phyloP scores from a whole-genome alignment of 2,113 vertebrate species.

The Pseudorectes ferrugineus region DNA sequence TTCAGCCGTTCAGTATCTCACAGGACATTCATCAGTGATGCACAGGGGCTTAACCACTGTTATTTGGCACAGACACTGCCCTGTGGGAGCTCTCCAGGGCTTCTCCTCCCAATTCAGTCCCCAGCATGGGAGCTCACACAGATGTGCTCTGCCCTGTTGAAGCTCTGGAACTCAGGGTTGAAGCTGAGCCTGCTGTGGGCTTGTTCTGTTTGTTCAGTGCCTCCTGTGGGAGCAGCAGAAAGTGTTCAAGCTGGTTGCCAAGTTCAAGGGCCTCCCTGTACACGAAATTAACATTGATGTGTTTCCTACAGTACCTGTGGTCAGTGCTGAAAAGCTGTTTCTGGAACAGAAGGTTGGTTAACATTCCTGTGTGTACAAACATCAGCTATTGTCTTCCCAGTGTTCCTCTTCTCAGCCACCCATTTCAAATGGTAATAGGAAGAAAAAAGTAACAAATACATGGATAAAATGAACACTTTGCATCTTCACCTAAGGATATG shows the following conservation, averaged over 20 bases:
- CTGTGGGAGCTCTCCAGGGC: not conserved
- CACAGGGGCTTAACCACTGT: not conserved
- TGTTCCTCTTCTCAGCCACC: not conserved
- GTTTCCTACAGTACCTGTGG: not conserved
- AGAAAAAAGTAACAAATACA: not conserved
- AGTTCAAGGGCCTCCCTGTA: not conserved
- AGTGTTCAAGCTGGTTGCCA: not conserved
- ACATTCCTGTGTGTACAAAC: not conserved
- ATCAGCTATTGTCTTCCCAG: not conserved
- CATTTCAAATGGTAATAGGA: not conserved
- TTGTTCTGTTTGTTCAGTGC: not conserved
- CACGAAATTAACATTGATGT: not conserved
- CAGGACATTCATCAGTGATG: not conserved
- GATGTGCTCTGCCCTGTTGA: fast-evolving
- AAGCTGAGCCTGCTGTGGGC: not conserved
- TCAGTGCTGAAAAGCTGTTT: not conserved
- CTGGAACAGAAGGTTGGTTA: not conserved
- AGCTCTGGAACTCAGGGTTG: not conserved
- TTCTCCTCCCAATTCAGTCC: not conserved
- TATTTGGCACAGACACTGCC: not conserved
- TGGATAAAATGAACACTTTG: not conserved
- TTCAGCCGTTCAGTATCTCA: not conserved
- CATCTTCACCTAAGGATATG: not conserved
- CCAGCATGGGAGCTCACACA: fast-evolving
- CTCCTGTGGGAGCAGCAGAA: not conserved